A percentile compares a stretch with the other conserved stretches of the same genome.
These are phyloP conservation scores for Horisme vitalbata DNA, from an alignment of 2,888 invertebrate genomes.

Conservation along the genomic window DNA sequence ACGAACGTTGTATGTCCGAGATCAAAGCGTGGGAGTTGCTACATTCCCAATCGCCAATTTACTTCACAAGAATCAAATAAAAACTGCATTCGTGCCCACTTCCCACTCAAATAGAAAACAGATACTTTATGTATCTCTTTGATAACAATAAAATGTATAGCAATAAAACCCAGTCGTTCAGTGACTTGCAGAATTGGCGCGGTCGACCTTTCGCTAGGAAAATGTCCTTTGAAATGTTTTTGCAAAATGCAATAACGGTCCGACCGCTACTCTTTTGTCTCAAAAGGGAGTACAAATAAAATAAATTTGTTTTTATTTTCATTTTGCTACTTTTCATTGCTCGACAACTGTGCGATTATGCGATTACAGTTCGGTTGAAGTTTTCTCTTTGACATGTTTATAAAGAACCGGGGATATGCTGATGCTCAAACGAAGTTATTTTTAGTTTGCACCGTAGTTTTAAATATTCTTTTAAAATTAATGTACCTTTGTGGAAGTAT, in stretches of 20 bases:
- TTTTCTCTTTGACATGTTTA: constrained; percentile 25
- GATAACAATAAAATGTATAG: constrained; percentile 10
- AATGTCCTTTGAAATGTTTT: constrained; percentile 42
- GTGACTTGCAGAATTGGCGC: constrained; percentile 10
- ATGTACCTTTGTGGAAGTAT: no score
- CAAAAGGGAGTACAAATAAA: constrained; percentile 33
- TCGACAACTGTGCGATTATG: constrained; percentile 22
- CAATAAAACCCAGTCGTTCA: constrained; percentile 7
- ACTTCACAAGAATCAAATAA: constrained; percentile 9
- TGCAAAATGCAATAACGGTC: constrained; percentile 53
- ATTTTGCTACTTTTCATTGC: constrained; percentile 13
- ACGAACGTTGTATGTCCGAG: no score
- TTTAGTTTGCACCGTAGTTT: constrained; percentile 2
- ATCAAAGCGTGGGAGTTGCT: no score
- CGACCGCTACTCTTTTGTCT: constrained; percentile 38
- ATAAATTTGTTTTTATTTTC: constrained; percentile 38
- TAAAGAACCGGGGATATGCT: constrained; percentile 3
- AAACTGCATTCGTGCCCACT: background rate
- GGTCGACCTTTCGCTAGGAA: constrained; percentile 14
- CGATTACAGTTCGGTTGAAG: constrained; percentile 29
- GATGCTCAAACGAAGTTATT: constrained; percentile 2
- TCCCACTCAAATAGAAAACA: background rate
- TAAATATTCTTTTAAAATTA: no score
- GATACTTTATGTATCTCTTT: constrained; percentile 18
- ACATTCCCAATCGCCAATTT: background rate